Percentiles rank a stretch among this genome's conserved stretches.
These are phyloP conservation scores for Eudasyphora cyanicolor DNA, from an alignment of 2,888 invertebrate genomes.

Conservation along the genomic window DNA sequence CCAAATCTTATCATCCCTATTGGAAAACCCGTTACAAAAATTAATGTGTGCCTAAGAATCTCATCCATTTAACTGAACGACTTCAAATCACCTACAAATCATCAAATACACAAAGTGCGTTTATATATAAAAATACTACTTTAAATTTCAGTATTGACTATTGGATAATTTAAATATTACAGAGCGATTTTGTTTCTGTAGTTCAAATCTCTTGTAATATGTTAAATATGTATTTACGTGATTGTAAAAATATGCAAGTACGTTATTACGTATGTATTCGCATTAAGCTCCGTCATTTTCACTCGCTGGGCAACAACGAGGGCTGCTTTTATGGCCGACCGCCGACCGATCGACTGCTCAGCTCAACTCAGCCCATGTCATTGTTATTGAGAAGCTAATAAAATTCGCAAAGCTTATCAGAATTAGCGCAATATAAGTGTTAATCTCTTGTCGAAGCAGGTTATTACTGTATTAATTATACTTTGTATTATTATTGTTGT, in stretches of 20 bases:
- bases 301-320: neutral
- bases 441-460: conserved; percentile 63
- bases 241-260: no score
- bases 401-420: conserved; percentile 54
- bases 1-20: no score
- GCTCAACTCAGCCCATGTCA: neutral
- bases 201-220: conserved; percentile 16
- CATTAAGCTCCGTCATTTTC: no score
- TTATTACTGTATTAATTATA: conserved; percentile 44
- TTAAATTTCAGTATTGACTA: neutral
- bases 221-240: neutral
- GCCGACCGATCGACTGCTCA: neutral
- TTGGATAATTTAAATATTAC: conserved; percentile 17
- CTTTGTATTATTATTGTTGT: conserved; percentile 20
- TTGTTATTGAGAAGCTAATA: neutral
- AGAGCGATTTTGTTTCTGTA: conserved; percentile 1
- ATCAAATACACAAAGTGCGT: no score
- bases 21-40: no score
- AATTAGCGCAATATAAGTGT: conserved; percentile 61
- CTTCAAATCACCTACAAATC: no score
- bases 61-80: no score
- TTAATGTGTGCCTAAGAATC: no score
- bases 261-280: no score
- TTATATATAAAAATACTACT: no score
- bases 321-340: neutral